A percentile compares a stretch with the other conserved stretches of the same genome.
These are phyloP conservation scores for Xestia xanthographa DNA, from an alignment of 2,888 invertebrate genomes.

Conservation along the genomic window DNA sequence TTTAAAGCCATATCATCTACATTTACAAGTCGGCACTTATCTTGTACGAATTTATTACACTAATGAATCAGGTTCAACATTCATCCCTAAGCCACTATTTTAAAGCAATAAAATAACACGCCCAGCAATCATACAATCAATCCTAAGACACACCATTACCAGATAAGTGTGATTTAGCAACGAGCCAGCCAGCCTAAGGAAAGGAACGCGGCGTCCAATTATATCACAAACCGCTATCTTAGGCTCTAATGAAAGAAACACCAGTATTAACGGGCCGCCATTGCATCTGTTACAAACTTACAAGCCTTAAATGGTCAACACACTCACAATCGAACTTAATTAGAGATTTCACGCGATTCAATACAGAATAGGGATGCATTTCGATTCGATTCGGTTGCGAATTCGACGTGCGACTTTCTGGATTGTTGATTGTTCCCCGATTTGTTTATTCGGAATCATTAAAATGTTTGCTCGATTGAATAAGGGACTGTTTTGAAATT, in stretches of 20 bases:
- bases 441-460: constrained; percentile 10
- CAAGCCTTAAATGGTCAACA: constrained; percentile 67
- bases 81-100: background rate
- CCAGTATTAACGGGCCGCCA: constrained; percentile 60
- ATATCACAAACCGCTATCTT: constrained; percentile 59
- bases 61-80: constrained; percentile 9
- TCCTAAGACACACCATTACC: constrained; percentile 34
- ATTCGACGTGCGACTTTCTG: constrained; percentile 14
- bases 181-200: constrained; percentile 21
- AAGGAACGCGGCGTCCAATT: constrained; percentile 52
- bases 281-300: constrained; percentile 64
- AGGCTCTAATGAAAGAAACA: constrained; percentile 59
- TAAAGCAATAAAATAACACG: constrained; percentile 35
- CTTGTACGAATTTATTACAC: constrained; percentile 8
- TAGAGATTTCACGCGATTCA: constrained; percentile 80
- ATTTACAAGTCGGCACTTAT: background rate
- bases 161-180: constrained; percentile 59
- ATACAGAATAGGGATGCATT: constrained; percentile 53
- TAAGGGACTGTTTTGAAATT: background rate
- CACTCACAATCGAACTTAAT: constrained; percentile 75
- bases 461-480: constrained; percentile 10
- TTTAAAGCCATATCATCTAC: background rate
- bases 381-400: constrained; percentile 49
- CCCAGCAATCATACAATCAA: constrained; percentile 34
- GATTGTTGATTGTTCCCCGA: constrained; percentile 6